phyloP scores from a whole-genome alignment of 2,797 vertebrate genomes.

The Alca torda region DNA sequence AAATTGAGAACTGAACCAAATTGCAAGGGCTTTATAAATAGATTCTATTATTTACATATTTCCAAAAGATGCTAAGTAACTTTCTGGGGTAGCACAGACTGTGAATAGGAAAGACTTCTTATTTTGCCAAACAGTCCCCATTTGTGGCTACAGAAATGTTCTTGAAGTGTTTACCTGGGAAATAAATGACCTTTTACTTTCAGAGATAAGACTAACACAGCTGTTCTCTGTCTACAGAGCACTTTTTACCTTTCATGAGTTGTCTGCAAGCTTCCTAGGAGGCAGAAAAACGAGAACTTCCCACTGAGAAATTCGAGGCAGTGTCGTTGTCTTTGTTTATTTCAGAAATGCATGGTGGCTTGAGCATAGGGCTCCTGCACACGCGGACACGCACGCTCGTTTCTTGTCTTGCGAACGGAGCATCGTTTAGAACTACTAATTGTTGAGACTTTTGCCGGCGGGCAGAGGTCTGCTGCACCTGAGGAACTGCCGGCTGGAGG shows the following conservation, averaged over 20 bases:
- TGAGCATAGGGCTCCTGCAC: not conserved
- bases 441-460: fast-evolving
- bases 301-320: not conserved
- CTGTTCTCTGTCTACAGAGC: not conserved
- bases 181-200: not conserved
- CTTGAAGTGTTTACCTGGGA: not conserved
- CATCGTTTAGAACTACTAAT: not conserved
- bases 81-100: not conserved
- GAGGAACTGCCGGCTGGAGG: not conserved
- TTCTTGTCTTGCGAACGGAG: not conserved
- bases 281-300: not conserved
- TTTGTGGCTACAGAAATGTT: not conserved
- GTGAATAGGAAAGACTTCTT: not conserved
- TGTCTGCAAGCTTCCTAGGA: not conserved
- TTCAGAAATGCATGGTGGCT: not conserved
- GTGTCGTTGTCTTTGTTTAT: not conserved
- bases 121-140: not conserved
- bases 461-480: not conserved
- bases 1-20: not conserved
- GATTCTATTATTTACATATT: not conserved
- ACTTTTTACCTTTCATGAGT: not conserved
- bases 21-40: not conserved
- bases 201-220: not conserved
- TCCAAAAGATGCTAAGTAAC: not conserved
- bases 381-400: fast-evolving